Percentiles rank a stretch among this genome's conserved stretches.
These are phyloP conservation scores for Papilio dardanus DNA, from an alignment of 1,140 invertebrate genomes.

Conservation along the genomic window DNA sequence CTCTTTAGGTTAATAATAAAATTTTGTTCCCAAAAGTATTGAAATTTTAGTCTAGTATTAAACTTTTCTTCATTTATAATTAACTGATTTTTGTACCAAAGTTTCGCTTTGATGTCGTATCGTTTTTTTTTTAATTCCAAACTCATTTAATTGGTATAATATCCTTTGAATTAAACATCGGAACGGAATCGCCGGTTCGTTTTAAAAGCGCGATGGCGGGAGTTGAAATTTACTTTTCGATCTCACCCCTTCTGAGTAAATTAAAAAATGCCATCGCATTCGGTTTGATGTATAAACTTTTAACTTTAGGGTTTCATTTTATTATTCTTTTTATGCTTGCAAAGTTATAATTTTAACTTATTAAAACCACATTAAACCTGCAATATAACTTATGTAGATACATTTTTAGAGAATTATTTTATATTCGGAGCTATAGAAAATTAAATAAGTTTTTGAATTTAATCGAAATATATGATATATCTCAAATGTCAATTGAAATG, in stretches of 20 bases:
- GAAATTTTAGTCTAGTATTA: too few species aligned
- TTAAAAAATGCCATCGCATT: conserved; percentile 27
- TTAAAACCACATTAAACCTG: too few species aligned
- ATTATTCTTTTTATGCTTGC: neutral
- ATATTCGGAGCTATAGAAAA: too few species aligned
- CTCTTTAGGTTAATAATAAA: too few species aligned
- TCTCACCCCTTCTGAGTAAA: conserved; percentile 26
- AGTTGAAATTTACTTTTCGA: conserved; percentile 19
- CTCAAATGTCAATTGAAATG: neutral
- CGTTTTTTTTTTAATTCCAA: neutral
- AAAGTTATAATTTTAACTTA: neutral
- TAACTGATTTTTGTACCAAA: neutral
- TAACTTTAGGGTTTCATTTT: neutral
- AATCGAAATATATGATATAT: neutral
- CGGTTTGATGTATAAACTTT: neutral
- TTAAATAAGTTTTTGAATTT: neutral
- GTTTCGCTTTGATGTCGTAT: neutral
- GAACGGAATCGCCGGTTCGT: neutral
- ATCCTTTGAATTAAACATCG: conserved; percentile 29
- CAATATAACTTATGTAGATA: too few species aligned
- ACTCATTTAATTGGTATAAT: neutral
- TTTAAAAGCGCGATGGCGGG: neutral
- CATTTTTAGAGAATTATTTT: too few species aligned
- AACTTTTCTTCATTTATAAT: neutral
- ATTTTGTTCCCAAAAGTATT: too few species aligned